Conservation (phyloP, 2,113 vertebrate genomes). For the Australoheros scitulus region DNA sequence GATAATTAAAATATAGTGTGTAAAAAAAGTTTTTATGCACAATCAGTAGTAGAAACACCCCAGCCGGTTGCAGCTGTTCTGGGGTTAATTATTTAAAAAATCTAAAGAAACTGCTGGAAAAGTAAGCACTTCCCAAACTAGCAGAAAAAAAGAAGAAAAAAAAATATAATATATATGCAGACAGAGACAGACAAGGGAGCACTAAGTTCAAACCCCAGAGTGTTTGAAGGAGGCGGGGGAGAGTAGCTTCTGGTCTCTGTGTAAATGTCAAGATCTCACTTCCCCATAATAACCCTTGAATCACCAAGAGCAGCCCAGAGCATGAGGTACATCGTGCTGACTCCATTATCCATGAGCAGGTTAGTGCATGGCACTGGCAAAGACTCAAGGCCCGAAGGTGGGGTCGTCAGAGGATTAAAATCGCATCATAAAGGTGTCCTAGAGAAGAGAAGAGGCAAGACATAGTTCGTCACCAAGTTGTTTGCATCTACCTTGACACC, state of each 20-base stretch:
- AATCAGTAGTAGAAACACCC: too few species aligned
- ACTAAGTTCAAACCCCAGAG: constrained; percentile 31
- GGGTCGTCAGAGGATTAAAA: constrained; percentile 46
- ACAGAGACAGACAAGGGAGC: constrained; percentile 8
- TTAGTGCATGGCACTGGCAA: constrained; percentile 35
- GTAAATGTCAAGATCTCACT: constrained; percentile 64
- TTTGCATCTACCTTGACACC: background rate
- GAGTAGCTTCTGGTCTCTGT: constrained; percentile 28
- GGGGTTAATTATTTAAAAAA: background rate
- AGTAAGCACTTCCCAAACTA: background rate
- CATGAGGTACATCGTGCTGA: constrained; percentile 39
- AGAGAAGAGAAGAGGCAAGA: constrained; percentile 18
- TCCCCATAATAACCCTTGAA: constrained; percentile 60
- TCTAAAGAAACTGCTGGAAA: background rate
- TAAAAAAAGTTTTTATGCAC: too few species aligned
- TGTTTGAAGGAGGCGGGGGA: background rate
- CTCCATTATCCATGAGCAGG: constrained; percentile 42
- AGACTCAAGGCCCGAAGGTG: constrained; percentile 34
- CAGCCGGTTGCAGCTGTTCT: too few species aligned
- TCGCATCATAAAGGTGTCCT: constrained; percentile 28
- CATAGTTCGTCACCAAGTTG: background rate
- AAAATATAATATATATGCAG: background rate
- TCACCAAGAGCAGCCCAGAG: constrained; percentile 43
- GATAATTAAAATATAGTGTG: too few species aligned
- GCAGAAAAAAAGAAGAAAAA: background rate